These are phyloP conservation scores for Sphenopsis melanotis DNA, from an alignment of 2,797 vertebrate species.

Conservation along the genomic window DNA sequence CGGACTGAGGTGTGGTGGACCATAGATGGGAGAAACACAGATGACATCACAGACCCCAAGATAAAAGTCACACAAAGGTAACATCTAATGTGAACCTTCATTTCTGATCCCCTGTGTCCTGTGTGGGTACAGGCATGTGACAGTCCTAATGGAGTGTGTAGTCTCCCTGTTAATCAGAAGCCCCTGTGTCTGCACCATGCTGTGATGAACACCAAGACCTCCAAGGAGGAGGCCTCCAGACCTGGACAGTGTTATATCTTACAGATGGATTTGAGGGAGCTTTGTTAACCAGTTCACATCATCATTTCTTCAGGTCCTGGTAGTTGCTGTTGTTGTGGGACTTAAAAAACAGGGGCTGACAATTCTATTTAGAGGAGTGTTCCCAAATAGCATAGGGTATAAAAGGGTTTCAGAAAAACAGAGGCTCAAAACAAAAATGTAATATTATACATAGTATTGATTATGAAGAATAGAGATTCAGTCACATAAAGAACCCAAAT, in stretches of 20 bases:
- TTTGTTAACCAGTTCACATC: neutral
- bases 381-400: neutral
- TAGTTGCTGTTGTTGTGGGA: neutral
- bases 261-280: neutral
- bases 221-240: neutral
- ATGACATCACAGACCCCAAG: conserved; percentile 60
- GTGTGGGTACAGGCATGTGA: neutral
- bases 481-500: neutral
- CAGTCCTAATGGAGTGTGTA: neutral
- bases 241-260: neutral
- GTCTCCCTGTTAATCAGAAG: neutral
- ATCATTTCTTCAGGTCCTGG: neutral
- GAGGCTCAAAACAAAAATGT: neutral
- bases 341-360: neutral
- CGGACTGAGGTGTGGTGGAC: conserved; percentile 77
- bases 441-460: neutral
- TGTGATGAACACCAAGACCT: neutral
- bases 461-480: neutral
- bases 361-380: neutral
- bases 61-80: conserved; percentile 73
- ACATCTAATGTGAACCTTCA: neutral
- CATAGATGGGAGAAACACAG: conserved; percentile 73
- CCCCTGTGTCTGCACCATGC: neutral
- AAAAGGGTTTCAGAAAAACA: neutral
- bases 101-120: neutral